phyloP scores from a whole-genome alignment of 2,888 invertebrate species.

The Maniola hyperantus region DNA sequence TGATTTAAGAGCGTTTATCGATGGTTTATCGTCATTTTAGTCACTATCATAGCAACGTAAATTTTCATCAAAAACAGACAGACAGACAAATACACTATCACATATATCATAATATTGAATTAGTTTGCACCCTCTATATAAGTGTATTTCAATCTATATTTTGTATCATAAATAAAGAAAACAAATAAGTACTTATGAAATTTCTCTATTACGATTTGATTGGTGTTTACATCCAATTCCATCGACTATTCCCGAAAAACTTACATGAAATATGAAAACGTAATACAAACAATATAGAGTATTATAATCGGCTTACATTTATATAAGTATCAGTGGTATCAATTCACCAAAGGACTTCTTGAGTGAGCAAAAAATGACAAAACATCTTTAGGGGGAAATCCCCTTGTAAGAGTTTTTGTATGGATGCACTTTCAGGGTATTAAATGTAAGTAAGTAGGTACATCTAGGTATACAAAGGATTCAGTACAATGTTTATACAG shows the following conservation, averaged over 20 bases:
- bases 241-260: constrained; percentile 9
- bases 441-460: not conserved
- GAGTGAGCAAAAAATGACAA: constrained; percentile 11
- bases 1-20: too few relatives aligned
- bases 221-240: not conserved
- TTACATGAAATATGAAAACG: not conserved
- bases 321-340: constrained; percentile 9
- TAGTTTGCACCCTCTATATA: too few relatives aligned
- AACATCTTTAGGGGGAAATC: not conserved
- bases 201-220: not conserved
- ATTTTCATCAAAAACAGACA: too few relatives aligned
- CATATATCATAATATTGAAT: too few relatives aligned
- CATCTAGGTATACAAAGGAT: not conserved
- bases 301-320: constrained; percentile 13
- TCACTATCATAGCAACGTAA: too few relatives aligned
- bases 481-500: not conserved
- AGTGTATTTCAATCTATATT: too few relatives aligned
- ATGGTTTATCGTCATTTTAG: too few relatives aligned
- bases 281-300: not conserved
- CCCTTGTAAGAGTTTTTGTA: constrained; percentile 9
- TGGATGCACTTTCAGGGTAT: constrained; percentile 12
- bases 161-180: not conserved
- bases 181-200: not conserved
- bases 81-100: too few relatives aligned
- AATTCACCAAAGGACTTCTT: not conserved